Percentiles rank a stretch among this genome's conserved stretches.
Conservation (phyloP, 1,140 invertebrate genomes). For the Calosoma granatense region DNA sequence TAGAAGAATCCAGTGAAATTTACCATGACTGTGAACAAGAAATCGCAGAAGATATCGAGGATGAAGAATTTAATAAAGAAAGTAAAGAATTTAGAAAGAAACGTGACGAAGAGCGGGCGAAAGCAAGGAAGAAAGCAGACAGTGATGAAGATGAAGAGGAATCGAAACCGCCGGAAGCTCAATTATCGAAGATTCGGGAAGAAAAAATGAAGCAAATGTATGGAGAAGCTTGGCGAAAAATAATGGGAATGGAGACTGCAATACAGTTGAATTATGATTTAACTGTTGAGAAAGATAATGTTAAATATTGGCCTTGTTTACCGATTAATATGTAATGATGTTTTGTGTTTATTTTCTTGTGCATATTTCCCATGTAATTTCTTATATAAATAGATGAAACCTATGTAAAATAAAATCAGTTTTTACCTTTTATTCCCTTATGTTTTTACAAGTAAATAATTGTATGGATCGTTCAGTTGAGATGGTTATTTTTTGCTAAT, state of each 20-base stretch:
- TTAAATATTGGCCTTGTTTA: constrained; percentile 63
- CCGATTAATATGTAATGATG: constrained; percentile 47
- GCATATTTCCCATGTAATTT: too few relatives aligned
- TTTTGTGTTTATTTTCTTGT: too few relatives aligned
- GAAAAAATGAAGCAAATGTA: constrained; percentile 43
- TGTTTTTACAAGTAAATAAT: too few relatives aligned
- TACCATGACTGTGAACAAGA: constrained; percentile 12
- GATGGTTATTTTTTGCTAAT: too few relatives aligned
- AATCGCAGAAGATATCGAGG: constrained; percentile 14
- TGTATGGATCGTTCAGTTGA: too few relatives aligned
- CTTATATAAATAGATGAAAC: too few relatives aligned
- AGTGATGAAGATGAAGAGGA: not conserved
- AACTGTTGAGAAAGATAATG: constrained; percentile 48
- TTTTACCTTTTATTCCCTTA: too few relatives aligned
- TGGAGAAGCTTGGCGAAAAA: constrained; percentile 49
- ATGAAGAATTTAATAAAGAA: constrained; percentile 15
- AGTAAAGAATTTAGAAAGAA: not conserved
- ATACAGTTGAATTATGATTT: constrained; percentile 54
- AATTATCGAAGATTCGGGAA: constrained; percentile 26
- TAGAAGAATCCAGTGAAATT: not conserved
- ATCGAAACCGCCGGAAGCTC: not conserved
- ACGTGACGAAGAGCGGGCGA: not conserved
- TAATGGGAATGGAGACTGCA: constrained; percentile 64
- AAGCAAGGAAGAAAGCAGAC: not conserved
- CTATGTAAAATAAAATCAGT: too few relatives aligned